Evolutionary conservation across 2,888 invertebrate species (phyloP), one percentile per base, ranked within the genome.

Genomic region (Lycophotia porphyrea): DNA sequence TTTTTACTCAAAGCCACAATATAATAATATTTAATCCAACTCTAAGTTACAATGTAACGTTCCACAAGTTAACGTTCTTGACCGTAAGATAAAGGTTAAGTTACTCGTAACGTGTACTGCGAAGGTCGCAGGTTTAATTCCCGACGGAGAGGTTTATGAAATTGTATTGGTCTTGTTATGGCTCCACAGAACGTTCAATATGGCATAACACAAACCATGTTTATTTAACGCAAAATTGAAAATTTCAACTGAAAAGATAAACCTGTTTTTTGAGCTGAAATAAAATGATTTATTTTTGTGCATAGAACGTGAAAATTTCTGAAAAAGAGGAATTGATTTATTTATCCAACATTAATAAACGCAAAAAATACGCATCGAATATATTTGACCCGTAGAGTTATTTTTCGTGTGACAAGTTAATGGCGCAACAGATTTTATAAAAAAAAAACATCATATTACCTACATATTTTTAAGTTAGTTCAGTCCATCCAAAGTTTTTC

Each of bases 121-220:
- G 39, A 74, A 80, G 81, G 81, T 84, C 81, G 61, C 68, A 70
- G 72, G 66, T 84, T 81, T 42, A 60, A 83, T 52, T 86, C 84
- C 78, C 86, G 42, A 11, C 47, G 76, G 82, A 44, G 71, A 47
- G 55, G 72, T 83, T 79, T 67, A 74, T 83, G 76, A 82, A 84
- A 88, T 84, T 84, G 80, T 75, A 84, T 78, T 55, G 66, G 71
- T 69, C 71, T 74, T 21, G 55, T 79, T 79, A 87, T 67, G 65
- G 42, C 39, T 42, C 65, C 24, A 52, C 15, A 71, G 64, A 47
- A 74, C 61, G 71, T 84, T 65, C 31, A 63, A 31, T 64, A 58
- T 68, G n/a, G 31, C 34, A 34, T 65, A 24, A 69, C 63, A 44
- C 24, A 24, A 4, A 63, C 63, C 15, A n/a, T n/a, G 52, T 79